These are phyloP conservation scores for Eonycteris spelaea DNA, from an alignment of 2,113 vertebrate genomes.

Conservation along the genomic window DNA sequence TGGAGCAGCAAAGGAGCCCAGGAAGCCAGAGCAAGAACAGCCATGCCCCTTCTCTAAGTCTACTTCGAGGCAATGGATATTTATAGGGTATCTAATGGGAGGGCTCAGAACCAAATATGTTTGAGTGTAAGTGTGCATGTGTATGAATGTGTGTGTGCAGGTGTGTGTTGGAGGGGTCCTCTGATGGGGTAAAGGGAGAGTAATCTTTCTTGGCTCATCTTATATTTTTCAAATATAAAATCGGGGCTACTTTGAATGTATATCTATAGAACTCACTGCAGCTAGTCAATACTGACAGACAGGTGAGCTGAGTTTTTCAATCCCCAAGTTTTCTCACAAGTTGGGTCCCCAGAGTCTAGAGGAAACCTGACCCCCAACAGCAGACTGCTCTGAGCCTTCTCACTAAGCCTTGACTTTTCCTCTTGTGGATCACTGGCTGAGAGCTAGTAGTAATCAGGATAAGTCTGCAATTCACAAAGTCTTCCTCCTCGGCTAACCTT, in stretches of 20 bases:
- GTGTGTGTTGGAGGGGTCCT: not conserved
- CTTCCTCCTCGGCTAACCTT: conserved; percentile 15
- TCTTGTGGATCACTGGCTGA: not conserved
- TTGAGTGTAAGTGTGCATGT: no score
- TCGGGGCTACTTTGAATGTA: not conserved
- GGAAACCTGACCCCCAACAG: not conserved
- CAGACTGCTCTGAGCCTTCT: not conserved
- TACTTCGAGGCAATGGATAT: not conserved
- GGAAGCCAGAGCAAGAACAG: not conserved
- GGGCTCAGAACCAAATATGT: not conserved
- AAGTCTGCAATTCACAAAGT: conserved; percentile 43
- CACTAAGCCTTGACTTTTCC: not conserved
- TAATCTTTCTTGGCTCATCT: not conserved
- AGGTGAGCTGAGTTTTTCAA: not conserved
- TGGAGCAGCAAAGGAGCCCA: not conserved
- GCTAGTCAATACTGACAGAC: not conserved
- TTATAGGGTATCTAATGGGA: not conserved
- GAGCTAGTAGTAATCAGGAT: not conserved
- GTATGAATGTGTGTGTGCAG: not conserved
- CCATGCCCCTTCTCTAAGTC: not conserved
- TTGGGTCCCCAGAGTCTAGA: not conserved
- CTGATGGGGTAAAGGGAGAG: not conserved
- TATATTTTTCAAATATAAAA: conserved; percentile 11
- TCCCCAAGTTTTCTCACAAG: not conserved
- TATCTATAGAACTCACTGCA: not conserved